These are phyloP conservation scores for Tribolium freemani DNA, from an alignment of 2,888 invertebrate species.

Conservation along the genomic window DNA sequence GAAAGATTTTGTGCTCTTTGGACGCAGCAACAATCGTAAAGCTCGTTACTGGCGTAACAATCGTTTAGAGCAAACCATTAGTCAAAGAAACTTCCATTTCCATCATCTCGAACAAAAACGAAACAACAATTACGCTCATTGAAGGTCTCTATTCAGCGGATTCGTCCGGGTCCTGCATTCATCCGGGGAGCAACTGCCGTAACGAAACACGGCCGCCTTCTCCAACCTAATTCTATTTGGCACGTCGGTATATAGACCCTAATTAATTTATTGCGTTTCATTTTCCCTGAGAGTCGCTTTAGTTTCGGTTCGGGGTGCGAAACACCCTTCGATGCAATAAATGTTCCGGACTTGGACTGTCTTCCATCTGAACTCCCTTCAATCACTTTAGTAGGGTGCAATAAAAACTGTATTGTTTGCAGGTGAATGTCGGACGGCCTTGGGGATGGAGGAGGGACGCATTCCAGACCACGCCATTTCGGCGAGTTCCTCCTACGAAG, in stretches of 20 bases:
- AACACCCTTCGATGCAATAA: constrained; percentile 48
- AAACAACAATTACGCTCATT: constrained; percentile 31
- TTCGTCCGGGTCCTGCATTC: constrained; percentile 19
- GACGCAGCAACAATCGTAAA: not conserved
- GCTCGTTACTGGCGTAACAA: not conserved
- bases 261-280: constrained; percentile 66
- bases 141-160: constrained; percentile 28
- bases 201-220: constrained; percentile 26
- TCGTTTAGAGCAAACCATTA: constrained; percentile 21
- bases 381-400: constrained; percentile 31
- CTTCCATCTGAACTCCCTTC: constrained; percentile 43
- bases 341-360: constrained; percentile 43
- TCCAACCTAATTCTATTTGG: constrained; percentile 52
- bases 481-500: constrained; percentile 88
- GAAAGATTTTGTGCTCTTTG: not conserved
- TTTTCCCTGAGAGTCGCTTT: constrained; percentile 57
- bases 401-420: constrained; percentile 56
- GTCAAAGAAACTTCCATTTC: constrained; percentile 16
- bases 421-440: constrained; percentile 80
- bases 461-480: constrained; percentile 89
- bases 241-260: constrained; percentile 60
- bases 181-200: constrained; percentile 21
- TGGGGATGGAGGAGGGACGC: constrained; percentile 90
- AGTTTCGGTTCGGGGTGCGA: constrained; percentile 45
- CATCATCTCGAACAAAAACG: constrained; percentile 16